These are phyloP conservation scores for Xiphias gladius DNA, from an alignment of 2,113 vertebrate species.

Conservation along the genomic window DNA sequence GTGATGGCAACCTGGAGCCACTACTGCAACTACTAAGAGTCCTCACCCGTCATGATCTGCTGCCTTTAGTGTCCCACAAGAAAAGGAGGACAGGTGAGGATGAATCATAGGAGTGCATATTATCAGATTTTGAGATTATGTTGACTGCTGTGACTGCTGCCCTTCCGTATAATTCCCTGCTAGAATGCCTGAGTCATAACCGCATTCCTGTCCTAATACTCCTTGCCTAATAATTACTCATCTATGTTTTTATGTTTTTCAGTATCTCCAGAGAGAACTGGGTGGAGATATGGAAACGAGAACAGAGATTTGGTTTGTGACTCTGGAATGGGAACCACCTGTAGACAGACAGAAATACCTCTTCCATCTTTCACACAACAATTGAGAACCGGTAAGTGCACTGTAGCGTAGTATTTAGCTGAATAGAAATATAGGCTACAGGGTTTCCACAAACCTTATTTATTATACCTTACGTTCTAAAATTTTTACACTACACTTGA, in stretches of 20 bases:
- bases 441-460: background rate
- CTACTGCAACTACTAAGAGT: slow-evolving; percentile 89
- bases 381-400: slow-evolving; percentile 84
- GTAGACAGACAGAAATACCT: slow-evolving; percentile 73
- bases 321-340: slow-evolving; percentile 63
- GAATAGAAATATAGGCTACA: background rate
- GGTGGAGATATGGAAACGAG: slow-evolving; percentile 66
- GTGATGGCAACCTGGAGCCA: slow-evolving; percentile 88
- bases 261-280: slow-evolving; percentile 90
- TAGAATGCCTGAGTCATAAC: background rate
- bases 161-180: background rate
- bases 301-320: slow-evolving; percentile 60
- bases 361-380: slow-evolving; percentile 75
- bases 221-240: background rate
- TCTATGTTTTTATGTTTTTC: slow-evolving; percentile 38
- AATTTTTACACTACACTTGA: background rate
- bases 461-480: background rate
- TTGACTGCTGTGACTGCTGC: background rate
- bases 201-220: background rate
- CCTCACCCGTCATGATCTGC: slow-evolving; percentile 91
- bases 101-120: background rate
- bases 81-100: slow-evolving; percentile 88
- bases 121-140: background rate
- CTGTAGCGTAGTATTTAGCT: background rate
- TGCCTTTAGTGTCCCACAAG: slow-evolving; percentile 89